Base-by-base conservation (phyloP, 2,797 vertebrate genomes). In the Rhinogobio ventralis region DNA sequence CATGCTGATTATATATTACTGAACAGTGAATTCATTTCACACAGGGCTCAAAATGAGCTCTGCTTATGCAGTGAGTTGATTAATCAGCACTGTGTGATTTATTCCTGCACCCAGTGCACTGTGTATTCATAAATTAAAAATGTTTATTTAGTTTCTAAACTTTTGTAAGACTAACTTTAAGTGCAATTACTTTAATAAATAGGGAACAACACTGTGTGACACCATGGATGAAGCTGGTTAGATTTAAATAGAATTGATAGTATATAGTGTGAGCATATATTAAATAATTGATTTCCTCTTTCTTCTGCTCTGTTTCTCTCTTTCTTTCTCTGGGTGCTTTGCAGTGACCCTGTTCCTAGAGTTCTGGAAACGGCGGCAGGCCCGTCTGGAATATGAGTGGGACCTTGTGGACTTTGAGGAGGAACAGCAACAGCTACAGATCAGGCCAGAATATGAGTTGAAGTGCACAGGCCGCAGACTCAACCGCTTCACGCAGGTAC, bases 331-430 rank as follows among this genome's bases (percentile, higher is more conserved):
- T 39, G 4, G 11, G 0, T 28, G 36, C 45, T 36, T 23, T 55
- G 17, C 91, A 96, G 95, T 95, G 30, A 96, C 95, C 86, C 90
- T 96, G 67, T 96, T 96, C 80, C 87, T 96, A 92, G 95, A 96
- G 92, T 93, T 96, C 82, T 96, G 95, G 95, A 96, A 96, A 91
- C 91, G 95, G 9, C 93, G 95, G 9, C 95, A 96, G 83, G 95
- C 95, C 49, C 94, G 95, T 55, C 91, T 96, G 67, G 95, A 95
- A 90, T 95, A 95, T 19, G 94, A 96, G 88, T 95, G 95, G 95
- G 95, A 96, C 86, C 86, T 96, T 82, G 95, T 96, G 89, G 95
- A 95, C 90, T 95, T 96, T 84, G 95, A 96, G 78, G 95, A 96
- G 89, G 95, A 94, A 60, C 97, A 99, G 88, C 95, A 95, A 79